Percentiles rank a stretch among this genome's conserved stretches.
These are phyloP conservation scores for Philhelius pedissequus DNA, from an alignment of 2,888 invertebrate genomes.

Conservation along the genomic window DNA sequence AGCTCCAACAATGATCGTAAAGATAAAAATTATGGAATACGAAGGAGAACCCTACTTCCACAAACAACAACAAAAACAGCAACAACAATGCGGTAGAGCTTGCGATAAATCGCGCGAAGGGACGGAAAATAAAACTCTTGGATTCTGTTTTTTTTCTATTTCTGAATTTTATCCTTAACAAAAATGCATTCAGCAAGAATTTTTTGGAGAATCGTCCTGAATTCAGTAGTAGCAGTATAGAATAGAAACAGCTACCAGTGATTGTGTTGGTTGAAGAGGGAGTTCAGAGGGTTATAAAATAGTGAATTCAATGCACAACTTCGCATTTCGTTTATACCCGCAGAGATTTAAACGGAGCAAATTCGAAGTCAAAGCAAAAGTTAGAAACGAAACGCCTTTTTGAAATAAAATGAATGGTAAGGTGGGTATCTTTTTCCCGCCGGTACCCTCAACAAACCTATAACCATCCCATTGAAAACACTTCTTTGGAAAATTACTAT, in stretches of 20 bases:
- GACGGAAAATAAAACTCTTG: conserved; percentile 24
- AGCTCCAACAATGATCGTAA: conserved; percentile 63
- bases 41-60: conserved; percentile 11
- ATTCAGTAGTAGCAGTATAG: background rate
- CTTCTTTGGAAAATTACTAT: conserved; percentile 58
- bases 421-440: background rate
- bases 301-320: conserved; percentile 58
- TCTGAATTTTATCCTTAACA: background rate
- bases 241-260: background rate
- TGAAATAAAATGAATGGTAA: conserved; percentile 42
- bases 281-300: background rate
- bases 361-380: conserved; percentile 63
- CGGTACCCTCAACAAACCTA: background rate
- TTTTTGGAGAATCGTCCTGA: conserved; percentile 11
- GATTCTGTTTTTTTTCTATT: background rate
- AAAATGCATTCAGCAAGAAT: conserved; percentile 39
- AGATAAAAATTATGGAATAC: conserved; percentile 63
- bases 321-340: conserved; percentile 57
- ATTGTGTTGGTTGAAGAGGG: background rate
- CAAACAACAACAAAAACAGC: background rate
- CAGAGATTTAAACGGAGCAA: conserved; percentile 53
- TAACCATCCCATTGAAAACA: conserved; percentile 19
- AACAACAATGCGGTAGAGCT: conserved; percentile 49
- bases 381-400: conserved; percentile 52
- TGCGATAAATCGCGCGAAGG: conserved; percentile 55